Base-by-base conservation (phyloP, 2,113 vertebrate genomes). In the Origma solitaria region DNA sequence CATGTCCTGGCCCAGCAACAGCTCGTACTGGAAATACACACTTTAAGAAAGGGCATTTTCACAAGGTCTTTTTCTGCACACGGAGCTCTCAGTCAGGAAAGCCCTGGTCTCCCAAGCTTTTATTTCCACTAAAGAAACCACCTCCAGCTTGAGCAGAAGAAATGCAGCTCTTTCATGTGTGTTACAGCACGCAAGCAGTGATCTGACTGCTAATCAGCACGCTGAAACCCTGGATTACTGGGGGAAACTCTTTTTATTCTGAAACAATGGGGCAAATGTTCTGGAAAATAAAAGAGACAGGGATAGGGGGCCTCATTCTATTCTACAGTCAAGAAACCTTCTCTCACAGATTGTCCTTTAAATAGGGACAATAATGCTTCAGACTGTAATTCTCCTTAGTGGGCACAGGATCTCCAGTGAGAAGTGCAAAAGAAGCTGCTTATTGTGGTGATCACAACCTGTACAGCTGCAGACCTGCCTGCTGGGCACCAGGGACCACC, bases 181-280 rank as follows among this genome's bases (percentile, higher is more conserved):
- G 56, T 80, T 93, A 73, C 85, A 88, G 82, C 82, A 73, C 15
- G 27, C 50, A 90, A 61, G 88, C 68, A 91, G 93, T 85, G 87
- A 87, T 54, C 54, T 80, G 87, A 91, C 78, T 93, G 84, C 85
- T 94, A 91, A 95, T 91, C 31, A 70, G 58, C 58, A 66, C 2
- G 45, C n/a, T 4, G 5, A 92, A 82, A 66, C 75, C 72, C 82
- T 84, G 86, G 58, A 86, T 95, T 94, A 90, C 60, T 73, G 58
- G 30, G 37, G 82, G 56, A 88, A 88, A 56, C 51, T 64, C 92
- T 81, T 72, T 93, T 90, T 75, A 70, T 78, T 49, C 88, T 70
- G 80, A 86, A 96, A 97, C 96, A 97, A 95, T 60, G 64, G 51
- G 72, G 35, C 68, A 96, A 96, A 95, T 93, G 92, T 94, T 86